Percentiles rank a stretch among this genome's conserved stretches.
Conservation (phyloP, 1,140 invertebrate species). For the Dendroctonus ponderosae region DNA sequence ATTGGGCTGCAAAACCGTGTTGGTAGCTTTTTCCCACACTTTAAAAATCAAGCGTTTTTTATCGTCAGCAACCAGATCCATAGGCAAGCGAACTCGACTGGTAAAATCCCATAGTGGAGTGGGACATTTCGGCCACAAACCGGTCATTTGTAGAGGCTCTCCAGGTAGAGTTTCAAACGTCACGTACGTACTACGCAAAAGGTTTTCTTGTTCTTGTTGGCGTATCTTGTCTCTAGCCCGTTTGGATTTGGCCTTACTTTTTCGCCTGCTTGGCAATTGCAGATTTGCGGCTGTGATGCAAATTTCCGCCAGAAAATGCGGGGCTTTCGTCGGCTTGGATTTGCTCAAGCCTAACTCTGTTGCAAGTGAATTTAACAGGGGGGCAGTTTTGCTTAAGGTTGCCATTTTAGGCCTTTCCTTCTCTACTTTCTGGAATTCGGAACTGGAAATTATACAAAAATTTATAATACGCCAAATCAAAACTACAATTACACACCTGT, state of each 20-base stretch:
- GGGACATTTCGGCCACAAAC: slow-evolving; percentile 54
- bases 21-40: slow-evolving; percentile 57
- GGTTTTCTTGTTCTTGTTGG: slow-evolving; percentile 38
- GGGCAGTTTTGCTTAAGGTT: slow-evolving; percentile 46
- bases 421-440: too few species aligned
- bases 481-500: slow-evolving; percentile 12
- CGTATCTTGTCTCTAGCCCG: slow-evolving; percentile 38
- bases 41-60: slow-evolving; percentile 61
- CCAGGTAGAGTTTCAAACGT: slow-evolving; percentile 55
- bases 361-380: slow-evolving; percentile 53
- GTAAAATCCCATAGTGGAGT: slow-evolving; percentile 60
- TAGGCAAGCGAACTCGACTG: slow-evolving; percentile 55
- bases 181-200: slow-evolving; percentile 59
- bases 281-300: slow-evolving; percentile 58
- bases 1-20: slow-evolving; percentile 48
- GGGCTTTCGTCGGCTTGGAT: neutral
- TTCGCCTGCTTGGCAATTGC: slow-evolving; percentile 57
- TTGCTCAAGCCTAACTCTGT: slow-evolving; percentile 44
- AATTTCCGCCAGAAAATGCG: slow-evolving; percentile 52
- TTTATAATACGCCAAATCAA: neutral
- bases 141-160: slow-evolving; percentile 52
- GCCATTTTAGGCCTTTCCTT: neutral
- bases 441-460: too few species aligned
- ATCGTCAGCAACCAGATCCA: slow-evolving; percentile 57
- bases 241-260: slow-evolving; percentile 40